phyloP scores from a whole-genome alignment of 2,797 vertebrate genomes.

The Sebastes taczanowskii region DNA sequence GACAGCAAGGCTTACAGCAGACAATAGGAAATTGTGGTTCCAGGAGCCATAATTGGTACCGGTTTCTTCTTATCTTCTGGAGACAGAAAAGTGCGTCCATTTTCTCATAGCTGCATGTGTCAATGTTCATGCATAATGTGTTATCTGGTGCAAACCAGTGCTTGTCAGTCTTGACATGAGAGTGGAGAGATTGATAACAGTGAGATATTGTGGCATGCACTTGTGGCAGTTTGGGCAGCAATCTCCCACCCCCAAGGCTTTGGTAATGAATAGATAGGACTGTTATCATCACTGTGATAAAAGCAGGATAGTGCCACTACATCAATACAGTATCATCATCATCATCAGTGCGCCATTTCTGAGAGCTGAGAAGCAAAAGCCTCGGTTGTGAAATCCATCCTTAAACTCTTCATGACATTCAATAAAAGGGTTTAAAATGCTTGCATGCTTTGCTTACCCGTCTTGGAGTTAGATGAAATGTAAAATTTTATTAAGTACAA shows the following conservation, averaged over 20 bases:
- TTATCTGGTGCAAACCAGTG: conserved; percentile 18
- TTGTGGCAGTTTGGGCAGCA: conserved; percentile 63
- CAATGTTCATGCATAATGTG: background rate
- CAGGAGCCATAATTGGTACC: background rate
- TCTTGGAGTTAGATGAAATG: background rate
- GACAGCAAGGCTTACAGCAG: background rate
- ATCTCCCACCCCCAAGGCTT: conserved; percentile 59
- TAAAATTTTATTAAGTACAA: background rate
- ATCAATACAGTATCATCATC: conserved; percentile 54
- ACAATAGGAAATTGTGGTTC: background rate
- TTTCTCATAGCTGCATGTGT: conserved; percentile 2
- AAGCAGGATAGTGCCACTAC: conserved; percentile 53
- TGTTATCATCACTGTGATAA: conserved; percentile 68
- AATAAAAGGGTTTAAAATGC: background rate
- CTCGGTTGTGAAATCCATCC: background rate
- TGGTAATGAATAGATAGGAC: conserved; percentile 73
- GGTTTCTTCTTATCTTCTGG: background rate
- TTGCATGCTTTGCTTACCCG: background rate
- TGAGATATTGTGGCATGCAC: conserved; percentile 50
- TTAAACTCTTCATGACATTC: conserved; percentile 11
- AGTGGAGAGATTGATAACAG: conserved; percentile 61
- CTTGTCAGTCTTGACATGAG: conserved; percentile 27
- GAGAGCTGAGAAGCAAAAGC: conserved; percentile 1
- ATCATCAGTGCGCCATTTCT: conserved; percentile 47
- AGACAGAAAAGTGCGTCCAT: background rate